Base-by-base conservation (phyloP, 2,113 vertebrate genomes). In the Stigmatopora argus region DNA sequence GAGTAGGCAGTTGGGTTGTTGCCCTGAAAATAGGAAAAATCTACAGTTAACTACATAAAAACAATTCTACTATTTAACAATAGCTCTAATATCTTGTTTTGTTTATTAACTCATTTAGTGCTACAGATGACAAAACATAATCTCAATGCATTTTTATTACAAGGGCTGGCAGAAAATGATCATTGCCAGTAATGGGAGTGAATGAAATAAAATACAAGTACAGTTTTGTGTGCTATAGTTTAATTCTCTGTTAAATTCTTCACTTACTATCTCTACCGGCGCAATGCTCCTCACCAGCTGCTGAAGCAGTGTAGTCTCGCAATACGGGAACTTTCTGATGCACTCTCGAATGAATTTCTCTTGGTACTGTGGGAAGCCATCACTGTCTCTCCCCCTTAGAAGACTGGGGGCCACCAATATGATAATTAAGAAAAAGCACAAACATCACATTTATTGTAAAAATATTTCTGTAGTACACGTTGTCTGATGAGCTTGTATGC, bases 211-310 rank as follows among this genome's bases (percentile, higher is more conserved):
- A 31, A 31, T 31, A 31, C 26, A 31, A 31, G 26, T 31, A 31
- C 26, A 31, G 26, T 31, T 31, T 31, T 31, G 26, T 31, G 26
- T 31, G 26, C 26, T 31, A 19, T 17, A 60, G 31, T 17, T 35
- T 1, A 15, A 38, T 26, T 19, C 3, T 34, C 17, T 18, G 53
- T 35, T 35, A 34, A 61, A 14, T 53, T 65, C 70, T 78, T 71
- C 46, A 87, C 94, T 95, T 91, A 96, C 94, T 41, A 96, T 94
- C 88, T 97, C 94, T 64, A 97, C 92, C 2, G 94, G 93, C 72
- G 94, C 92, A 67, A 98, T 95, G 76, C 92, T 97, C 76, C 94
- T 90, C 66, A 97, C 95, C 60, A 97, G 92, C 86, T 98, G 93
- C 87, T 98, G 96, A n/a, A 97, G 92, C 63, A 98, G 86, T 0